These are phyloP conservation scores for Hippopotamus amphibius DNA, from an alignment of 2,113 vertebrate species.

Conservation along the genomic window DNA sequence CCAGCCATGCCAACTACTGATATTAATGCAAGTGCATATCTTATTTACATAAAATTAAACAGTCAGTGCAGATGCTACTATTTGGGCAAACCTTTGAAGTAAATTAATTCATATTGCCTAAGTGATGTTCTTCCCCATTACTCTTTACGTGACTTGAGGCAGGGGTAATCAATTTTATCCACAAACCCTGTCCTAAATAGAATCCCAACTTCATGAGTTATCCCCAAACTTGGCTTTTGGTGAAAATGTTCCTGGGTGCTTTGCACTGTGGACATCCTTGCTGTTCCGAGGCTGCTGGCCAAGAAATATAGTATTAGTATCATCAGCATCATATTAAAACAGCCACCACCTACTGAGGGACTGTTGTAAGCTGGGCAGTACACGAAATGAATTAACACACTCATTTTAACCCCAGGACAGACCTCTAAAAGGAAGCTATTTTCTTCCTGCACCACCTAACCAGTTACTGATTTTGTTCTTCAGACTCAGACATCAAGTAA, in stretches of 20 bases:
- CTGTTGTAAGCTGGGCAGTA: not conserved
- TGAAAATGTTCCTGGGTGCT: not conserved
- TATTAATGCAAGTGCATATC: not conserved
- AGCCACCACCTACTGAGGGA: not conserved
- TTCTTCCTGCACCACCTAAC: not conserved
- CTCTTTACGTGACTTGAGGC: not conserved
- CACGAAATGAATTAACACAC: not conserved
- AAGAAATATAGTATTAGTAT: not conserved
- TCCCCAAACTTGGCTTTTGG: not conserved
- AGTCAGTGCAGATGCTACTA: not conserved
- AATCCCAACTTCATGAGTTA: not conserved
- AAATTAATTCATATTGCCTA: not conserved
- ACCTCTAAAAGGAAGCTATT: not conserved
- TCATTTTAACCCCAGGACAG: not conserved
- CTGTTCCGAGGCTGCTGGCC: not conserved
- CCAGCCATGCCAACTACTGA: not conserved
- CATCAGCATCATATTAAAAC: not conserved
- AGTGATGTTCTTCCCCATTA: not conserved
- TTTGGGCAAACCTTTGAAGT: not conserved
- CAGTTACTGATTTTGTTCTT: not conserved
- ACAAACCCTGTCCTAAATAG: not conserved
- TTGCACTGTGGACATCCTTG: not conserved
- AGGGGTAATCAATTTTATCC: not conserved
- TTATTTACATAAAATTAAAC: not conserved
- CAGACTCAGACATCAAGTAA: not conserved